Percentiles rank a stretch among this genome's conserved stretches.
These are phyloP conservation scores for Apteryx mantelli DNA, from an alignment of 2,113 vertebrate genomes.

Conservation along the genomic window DNA sequence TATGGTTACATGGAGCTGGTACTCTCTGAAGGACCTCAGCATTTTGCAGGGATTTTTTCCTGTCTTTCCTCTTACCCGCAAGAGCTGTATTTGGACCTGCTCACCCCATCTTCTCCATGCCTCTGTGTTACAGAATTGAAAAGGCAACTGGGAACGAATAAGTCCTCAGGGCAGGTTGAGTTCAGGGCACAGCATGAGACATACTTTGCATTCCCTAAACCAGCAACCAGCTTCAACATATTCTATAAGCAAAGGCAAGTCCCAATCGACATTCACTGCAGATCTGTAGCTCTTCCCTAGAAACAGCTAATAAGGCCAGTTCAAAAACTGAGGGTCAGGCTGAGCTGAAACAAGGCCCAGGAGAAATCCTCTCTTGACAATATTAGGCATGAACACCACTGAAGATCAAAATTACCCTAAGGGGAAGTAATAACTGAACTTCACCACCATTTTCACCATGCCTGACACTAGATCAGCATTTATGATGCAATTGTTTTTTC, in stretches of 20 bases:
- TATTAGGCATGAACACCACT: neutral
- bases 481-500: neutral
- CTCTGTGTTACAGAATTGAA: neutral
- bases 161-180: neutral
- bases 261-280: rapidly evolving
- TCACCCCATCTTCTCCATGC: neutral
- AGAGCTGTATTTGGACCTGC: neutral
- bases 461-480: neutral
- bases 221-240: neutral
- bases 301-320: neutral
- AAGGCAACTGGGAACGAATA: neutral
- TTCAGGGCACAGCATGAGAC: neutral
- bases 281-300: neutral
- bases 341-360: neutral
- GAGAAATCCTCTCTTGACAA: neutral
- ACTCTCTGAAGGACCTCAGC: neutral
- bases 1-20: neutral
- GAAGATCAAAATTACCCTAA: neutral
- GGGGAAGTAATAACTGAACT: neutral
- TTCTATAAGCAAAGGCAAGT: neutral
- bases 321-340: neutral
- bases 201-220: neutral
- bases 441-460: neutral
- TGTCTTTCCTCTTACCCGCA: neutral
- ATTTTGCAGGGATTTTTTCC: neutral